Conservation (phyloP, 2,888 invertebrate genomes). For the Crematogaster levior region DNA sequence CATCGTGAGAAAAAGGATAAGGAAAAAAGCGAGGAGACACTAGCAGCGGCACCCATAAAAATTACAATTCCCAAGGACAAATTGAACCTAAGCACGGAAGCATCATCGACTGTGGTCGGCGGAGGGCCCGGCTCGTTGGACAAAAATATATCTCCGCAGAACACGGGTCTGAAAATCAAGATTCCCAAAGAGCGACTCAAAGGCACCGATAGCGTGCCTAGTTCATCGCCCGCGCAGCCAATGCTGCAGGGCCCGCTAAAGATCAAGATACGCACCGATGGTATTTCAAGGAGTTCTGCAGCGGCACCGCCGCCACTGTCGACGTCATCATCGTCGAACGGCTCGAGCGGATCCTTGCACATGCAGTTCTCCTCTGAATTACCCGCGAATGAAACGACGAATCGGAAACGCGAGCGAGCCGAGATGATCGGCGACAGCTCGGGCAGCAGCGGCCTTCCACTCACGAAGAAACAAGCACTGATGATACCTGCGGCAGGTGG, state of each 20-base stretch:
- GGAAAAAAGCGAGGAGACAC: slow-evolving; percentile 88
- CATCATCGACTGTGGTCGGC: slow-evolving; percentile 62
- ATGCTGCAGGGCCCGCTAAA: slow-evolving; percentile 86
- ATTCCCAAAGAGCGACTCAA: slow-evolving; percentile 92
- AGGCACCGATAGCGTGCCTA: slow-evolving; percentile 86
- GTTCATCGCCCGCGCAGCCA: slow-evolving; percentile 75
- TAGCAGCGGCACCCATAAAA: slow-evolving; percentile 86
- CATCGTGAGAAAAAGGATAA: slow-evolving; percentile 89
- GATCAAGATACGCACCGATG: slow-evolving; percentile 93
- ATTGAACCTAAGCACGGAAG: slow-evolving; percentile 83
- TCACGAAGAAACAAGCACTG: slow-evolving; percentile 72
- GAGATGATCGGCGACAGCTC: slow-evolving; percentile 85
- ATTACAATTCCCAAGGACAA: slow-evolving; percentile 89
- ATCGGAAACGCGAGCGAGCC: slow-evolving; percentile 83
- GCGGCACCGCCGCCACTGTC: slow-evolving; percentile 73
- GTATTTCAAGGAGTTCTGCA: slow-evolving; percentile 86
- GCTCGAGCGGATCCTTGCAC: slow-evolving; percentile 57
- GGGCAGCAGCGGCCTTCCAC: slow-evolving; percentile 63
- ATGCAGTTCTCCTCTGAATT: slow-evolving; percentile 54
- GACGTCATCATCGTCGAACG: slow-evolving; percentile 46
- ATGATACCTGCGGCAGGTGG: slow-evolving; percentile 64
- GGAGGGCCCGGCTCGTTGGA: slow-evolving; percentile 49
- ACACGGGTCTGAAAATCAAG: slow-evolving; percentile 91
- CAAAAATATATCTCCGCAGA: slow-evolving; percentile 71
- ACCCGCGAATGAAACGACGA: slow-evolving; percentile 63